These are phyloP conservation scores for Arion vulgaris DNA, from an alignment of 1,140 invertebrate genomes.

Conservation along the genomic window DNA sequence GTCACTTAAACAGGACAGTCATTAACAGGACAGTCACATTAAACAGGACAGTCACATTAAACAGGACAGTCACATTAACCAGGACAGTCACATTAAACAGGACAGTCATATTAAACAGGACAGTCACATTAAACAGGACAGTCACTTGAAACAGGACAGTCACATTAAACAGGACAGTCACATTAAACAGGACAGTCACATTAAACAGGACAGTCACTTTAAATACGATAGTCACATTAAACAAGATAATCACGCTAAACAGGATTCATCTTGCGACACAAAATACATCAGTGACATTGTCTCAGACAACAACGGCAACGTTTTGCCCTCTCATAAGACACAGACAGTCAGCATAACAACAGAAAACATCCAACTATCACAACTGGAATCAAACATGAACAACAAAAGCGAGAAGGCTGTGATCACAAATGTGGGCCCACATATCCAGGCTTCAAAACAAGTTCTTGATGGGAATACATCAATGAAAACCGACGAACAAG, in stretches of 20 bases:
- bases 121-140: neutral
- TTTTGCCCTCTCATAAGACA: slow-evolving; percentile 1
- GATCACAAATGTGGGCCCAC: neutral
- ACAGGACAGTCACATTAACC: too few species aligned
- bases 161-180: neutral
- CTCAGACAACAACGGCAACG: slow-evolving; percentile 57
- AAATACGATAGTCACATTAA: too few species aligned
- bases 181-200: neutral
- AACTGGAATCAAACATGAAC: neutral
- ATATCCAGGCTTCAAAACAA: neutral
- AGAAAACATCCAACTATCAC: neutral
- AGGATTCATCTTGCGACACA: neutral
- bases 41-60: neutral
- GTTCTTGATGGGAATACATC: neutral
- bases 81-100: too few species aligned
- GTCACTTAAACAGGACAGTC: too few species aligned
- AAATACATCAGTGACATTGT: neutral
- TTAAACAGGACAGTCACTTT: neutral
- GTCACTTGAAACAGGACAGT: too few species aligned
- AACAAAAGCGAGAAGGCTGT: neutral
- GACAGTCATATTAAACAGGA: neutral
- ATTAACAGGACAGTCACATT: neutral
- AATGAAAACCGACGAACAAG: neutral
- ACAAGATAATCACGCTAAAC: neutral
- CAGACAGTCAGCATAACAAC: neutral